Evolutionary conservation across 2,888 invertebrate species (phyloP).

Genomic region (Priocnemis perturbator): DNA sequence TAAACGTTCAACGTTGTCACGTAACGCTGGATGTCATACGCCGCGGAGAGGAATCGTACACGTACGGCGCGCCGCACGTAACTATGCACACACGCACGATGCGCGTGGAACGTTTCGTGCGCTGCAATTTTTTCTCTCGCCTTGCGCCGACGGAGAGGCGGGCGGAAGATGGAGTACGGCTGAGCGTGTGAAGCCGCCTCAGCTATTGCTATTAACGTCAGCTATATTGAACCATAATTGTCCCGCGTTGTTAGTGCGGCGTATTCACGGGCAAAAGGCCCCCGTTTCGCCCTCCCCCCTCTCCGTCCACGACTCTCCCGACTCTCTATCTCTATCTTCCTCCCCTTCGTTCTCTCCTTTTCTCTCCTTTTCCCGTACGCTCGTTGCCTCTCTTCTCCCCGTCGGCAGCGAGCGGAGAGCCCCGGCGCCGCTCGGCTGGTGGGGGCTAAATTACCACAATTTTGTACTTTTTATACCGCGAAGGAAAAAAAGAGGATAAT

Average conservation of each 20-base stretch:
- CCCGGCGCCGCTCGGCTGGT: conserved; percentile 45
- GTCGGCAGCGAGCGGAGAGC: conserved; percentile 49
- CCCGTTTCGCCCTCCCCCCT: conserved; percentile 44
- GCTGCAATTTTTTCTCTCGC: background rate
- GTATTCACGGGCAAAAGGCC: conserved; percentile 56
- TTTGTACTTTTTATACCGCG: conserved; percentile 72
- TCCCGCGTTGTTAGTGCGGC: conserved; percentile 60
- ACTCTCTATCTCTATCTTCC: conserved; percentile 28
- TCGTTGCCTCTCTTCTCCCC: conserved; percentile 45
- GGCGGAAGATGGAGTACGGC: background rate
- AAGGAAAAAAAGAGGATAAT: conserved; percentile 71
- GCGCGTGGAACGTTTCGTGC: background rate
- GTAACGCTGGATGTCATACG: background rate
- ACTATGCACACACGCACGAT: background rate
- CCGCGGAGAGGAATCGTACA: background rate
- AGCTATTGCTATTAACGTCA: conserved; percentile 60
- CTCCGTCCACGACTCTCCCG: conserved; percentile 25
- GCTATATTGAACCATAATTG: conserved; percentile 68
- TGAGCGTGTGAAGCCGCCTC: conserved; percentile 53
- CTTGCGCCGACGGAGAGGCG: background rate
- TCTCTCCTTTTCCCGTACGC: conserved; percentile 9
- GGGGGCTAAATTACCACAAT: conserved; percentile 74
- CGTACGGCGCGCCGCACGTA: background rate
- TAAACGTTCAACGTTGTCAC: background rate
- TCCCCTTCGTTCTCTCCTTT: conserved; percentile 10